phyloP scores from a whole-genome alignment of 1,140 invertebrate genomes.

The Panonychus citri region DNA sequence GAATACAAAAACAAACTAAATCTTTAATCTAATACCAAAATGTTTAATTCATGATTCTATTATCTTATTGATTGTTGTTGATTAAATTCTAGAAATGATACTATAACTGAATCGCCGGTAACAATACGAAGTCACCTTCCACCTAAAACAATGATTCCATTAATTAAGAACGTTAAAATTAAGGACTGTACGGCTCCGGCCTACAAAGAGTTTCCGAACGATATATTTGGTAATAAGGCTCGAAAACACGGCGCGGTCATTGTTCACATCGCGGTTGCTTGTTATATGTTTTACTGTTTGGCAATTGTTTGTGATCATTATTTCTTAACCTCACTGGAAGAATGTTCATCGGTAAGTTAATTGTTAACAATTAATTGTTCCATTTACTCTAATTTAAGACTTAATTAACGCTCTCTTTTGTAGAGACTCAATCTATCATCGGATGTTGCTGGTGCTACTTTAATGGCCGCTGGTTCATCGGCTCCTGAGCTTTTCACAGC shows the following conservation, averaged over 20 bases:
- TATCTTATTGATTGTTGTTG: background rate
- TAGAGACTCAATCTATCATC: slow-evolving; percentile 19
- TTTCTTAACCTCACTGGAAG: slow-evolving; percentile 19
- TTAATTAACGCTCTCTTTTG: background rate
- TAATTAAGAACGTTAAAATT: background rate
- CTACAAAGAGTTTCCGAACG: slow-evolving; percentile 18
- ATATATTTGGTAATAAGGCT: slow-evolving; percentile 19
- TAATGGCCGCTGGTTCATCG: slow-evolving; percentile 21
- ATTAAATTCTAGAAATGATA: background rate
- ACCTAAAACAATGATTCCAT: background rate
- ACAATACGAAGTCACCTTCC: background rate
- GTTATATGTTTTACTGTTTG: slow-evolving; percentile 25
- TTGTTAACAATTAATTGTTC: background rate
- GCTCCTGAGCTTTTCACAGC: slow-evolving; percentile 21
- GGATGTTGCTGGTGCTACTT: slow-evolving; percentile 20
- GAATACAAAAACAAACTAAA: too few species aligned
- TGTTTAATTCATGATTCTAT: background rate
- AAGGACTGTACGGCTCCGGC: slow-evolving; percentile 7
- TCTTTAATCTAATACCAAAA: too few species aligned
- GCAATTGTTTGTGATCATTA: slow-evolving; percentile 21
- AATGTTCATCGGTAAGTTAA: slow-evolving; percentile 17
- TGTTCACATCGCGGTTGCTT: slow-evolving; percentile 21
- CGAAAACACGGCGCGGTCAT: slow-evolving; percentile 21
- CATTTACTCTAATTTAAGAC: too few species aligned
- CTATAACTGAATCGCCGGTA: background rate